Conservation (phyloP, 2,888 invertebrate genomes). For the Drosophila neonasuta region DNA sequence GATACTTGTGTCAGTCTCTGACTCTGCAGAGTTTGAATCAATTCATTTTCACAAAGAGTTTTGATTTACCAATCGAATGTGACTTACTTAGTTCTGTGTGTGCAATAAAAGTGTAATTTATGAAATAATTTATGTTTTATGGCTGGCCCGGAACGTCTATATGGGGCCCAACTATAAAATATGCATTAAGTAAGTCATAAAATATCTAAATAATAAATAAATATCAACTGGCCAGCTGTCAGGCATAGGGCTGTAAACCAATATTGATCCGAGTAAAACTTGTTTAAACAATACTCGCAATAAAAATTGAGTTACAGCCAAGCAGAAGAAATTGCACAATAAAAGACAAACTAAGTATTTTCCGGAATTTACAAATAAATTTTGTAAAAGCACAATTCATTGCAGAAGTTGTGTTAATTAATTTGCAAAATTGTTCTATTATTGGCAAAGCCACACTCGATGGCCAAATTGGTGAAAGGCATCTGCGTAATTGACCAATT, state of each 20-base stretch:
- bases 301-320: slow-evolving; percentile 16
- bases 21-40: slow-evolving; percentile 11
- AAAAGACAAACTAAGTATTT: too few species aligned
- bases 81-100: slow-evolving; percentile 10
- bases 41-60: slow-evolving; percentile 14
- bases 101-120: slow-evolving; percentile 42
- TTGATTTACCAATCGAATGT: slow-evolving; percentile 24
- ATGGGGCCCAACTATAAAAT: slow-evolving; percentile 17
- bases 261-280: slow-evolving; percentile 28
- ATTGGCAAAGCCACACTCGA: slow-evolving; percentile 12
- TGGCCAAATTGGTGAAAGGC: slow-evolving; percentile 41
- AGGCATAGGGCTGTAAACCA: slow-evolving; percentile 30
- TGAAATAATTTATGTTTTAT: slow-evolving; percentile 47
- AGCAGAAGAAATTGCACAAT: too few species aligned
- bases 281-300: slow-evolving; percentile 11
- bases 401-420: slow-evolving; percentile 15
- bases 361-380: too few species aligned
- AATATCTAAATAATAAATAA: slow-evolving; percentile 31
- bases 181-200: slow-evolving; percentile 49
- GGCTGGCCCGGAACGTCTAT: slow-evolving; percentile 21
- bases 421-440: slow-evolving; percentile 35
- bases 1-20: background rate
- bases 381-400: background rate
- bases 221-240: slow-evolving; percentile 17
- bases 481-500: slow-evolving; percentile 54